These are phyloP conservation scores for Blastobasis adustella DNA, from an alignment of 2,888 invertebrate species.

Conservation along the genomic window DNA sequence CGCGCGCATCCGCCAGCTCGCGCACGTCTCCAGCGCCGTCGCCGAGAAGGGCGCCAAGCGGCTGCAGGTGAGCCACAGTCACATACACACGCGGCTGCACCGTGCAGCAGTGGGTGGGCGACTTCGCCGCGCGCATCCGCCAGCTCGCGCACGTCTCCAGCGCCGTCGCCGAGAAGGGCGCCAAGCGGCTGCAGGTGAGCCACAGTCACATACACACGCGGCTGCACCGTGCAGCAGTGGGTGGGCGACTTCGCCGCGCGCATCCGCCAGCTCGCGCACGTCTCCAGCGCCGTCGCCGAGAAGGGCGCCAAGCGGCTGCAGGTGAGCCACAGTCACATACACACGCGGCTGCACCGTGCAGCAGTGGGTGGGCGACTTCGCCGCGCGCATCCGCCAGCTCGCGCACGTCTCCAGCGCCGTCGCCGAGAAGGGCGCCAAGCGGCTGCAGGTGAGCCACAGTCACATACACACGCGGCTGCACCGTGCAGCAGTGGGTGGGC, in stretches of 20 bases:
- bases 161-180: slow-evolving; percentile 89
- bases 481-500: slow-evolving; percentile 97
- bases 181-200: slow-evolving; percentile 91
- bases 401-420: not conserved
- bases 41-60: not conserved
- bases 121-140: slow-evolving; percentile 94
- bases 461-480: slow-evolving; percentile 79
- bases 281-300: not conserved
- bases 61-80: not conserved
- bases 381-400: no score
- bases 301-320: not conserved
- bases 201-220: no score
- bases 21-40: not conserved
- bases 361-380: not conserved
- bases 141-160: slow-evolving; percentile 87
- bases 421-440: not conserved
- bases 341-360: not conserved
- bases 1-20: no score
- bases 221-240: not conserved
- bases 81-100: slow-evolving; percentile 81
- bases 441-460: not conserved
- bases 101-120: slow-evolving; percentile 97
- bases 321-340: not conserved
- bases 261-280: no score
- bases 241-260: no score